These are phyloP conservation scores for Notodonta dromedarius DNA, from an alignment of 2,888 invertebrate genomes.

Conservation along the genomic window DNA sequence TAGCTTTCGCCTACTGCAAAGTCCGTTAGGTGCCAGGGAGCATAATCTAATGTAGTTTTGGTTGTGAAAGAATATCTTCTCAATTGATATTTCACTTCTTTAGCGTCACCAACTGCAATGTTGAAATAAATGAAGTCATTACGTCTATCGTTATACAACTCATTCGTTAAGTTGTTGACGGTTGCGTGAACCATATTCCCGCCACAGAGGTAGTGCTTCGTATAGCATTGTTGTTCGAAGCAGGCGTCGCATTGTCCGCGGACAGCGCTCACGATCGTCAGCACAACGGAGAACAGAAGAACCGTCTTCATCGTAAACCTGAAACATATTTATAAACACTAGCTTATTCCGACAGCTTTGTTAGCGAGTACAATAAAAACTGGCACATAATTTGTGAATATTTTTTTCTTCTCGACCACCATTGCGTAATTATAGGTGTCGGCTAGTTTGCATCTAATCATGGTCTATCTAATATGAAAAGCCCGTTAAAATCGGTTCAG, in stretches of 20 bases:
- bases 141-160: background rate
- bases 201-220: background rate
- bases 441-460: no score
- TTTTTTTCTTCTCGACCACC: no score
- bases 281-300: background rate
- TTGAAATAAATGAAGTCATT: background rate
- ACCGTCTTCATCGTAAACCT: background rate
- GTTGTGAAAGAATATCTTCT: background rate
- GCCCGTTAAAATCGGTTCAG: no score
- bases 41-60: background rate
- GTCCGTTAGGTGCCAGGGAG: background rate
- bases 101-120: no score
- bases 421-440: no score
- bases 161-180: background rate
- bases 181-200: background rate
- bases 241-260: background rate
- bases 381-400: no score
- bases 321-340: background rate
- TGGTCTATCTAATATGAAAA: no score
- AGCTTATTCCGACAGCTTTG: no score
- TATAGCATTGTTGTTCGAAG: background rate
- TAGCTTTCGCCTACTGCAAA: background rate
- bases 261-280: background rate
- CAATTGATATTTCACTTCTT: no score
- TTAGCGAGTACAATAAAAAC: no score